Evolutionary conservation across 2,888 invertebrate genomes (phyloP), one percentile per base, ranked within the genome.

Genomic region (Tortrix viridana): DNA sequence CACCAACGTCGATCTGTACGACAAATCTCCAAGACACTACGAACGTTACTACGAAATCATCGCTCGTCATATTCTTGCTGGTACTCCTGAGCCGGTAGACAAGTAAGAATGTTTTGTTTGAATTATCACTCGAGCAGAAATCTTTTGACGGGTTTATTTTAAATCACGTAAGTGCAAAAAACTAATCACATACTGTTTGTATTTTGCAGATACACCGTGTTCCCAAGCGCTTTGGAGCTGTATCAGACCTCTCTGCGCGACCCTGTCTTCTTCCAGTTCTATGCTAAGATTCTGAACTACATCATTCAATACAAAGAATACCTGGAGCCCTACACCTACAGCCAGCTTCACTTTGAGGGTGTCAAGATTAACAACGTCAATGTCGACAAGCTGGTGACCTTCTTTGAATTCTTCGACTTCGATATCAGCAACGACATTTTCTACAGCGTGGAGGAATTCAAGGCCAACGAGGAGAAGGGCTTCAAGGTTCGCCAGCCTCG

Each of bases 241-340:
- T 91, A 86, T 70, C 87, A 89, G 69, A 93, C 94, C 4, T 88
- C 93, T 68, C 72, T 93, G 74, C 93, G 94, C 62, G 95, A 95
- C 79, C 95, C 95, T n/a, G 89, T 93, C 55, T 94, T 94, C 90
- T 95, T 93, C 78, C 89, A 93, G 59, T 78, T 94, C 67, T 93
- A 93, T 80, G 92, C 93, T 78, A 89, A 89, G 67, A 81, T 94
- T 72, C 69, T 88, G 54, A 75, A 85, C 62, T 88, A 84, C 67
- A 90, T 92, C 85, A 82, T 85, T 71, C 88, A 89, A 65, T 94
- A 92, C 88, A 93, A 93, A 74, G 72, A 82, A 65, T 82, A 84
- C 70, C 75, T 93, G 41, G 78, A 85, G n/a, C 84, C 92, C 0
- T 95, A 95, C 84, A 89, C 85, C 41, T 77, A 84, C 60, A 83